Evolutionary conservation across 2,888 invertebrate species (phyloP).

Genomic region (Alcis repandata): DNA sequence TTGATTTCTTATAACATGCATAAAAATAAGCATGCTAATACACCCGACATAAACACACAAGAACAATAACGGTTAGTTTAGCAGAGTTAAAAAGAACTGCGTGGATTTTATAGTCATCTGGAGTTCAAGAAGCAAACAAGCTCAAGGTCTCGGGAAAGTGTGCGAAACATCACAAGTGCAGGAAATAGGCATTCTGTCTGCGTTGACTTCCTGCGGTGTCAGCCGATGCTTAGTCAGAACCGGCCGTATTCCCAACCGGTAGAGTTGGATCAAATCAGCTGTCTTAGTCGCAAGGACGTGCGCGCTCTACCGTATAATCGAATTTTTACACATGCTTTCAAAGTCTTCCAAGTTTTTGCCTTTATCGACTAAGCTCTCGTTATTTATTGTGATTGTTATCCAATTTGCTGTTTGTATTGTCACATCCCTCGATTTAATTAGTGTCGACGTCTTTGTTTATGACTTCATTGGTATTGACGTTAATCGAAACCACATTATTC

Average conservation of each 20-base stretch:
- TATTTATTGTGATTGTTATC: slow-evolving; percentile 1
- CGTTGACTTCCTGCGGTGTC: slow-evolving; percentile 61
- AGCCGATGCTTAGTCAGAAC: slow-evolving; percentile 55
- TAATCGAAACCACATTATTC: slow-evolving; percentile 17
- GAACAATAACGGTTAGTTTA: slow-evolving; percentile 22
- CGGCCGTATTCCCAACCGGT: slow-evolving; percentile 53
- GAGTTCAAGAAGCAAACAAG: slow-evolving; percentile 47
- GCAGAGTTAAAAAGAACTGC: slow-evolving; percentile 16
- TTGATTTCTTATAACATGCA: slow-evolving; percentile 30
- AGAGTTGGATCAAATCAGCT: slow-evolving; percentile 52
- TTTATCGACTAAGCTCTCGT: slow-evolving; percentile 14
- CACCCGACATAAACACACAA: background rate
- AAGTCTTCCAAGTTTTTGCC: slow-evolving; percentile 17
- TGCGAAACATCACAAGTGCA: slow-evolving; percentile 61
- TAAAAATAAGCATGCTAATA: slow-evolving; percentile 15
- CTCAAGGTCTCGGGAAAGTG: slow-evolving; percentile 57
- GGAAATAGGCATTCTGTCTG: slow-evolving; percentile 61
- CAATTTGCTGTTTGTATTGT: background rate
- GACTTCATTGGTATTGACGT: slow-evolving; percentile 4
- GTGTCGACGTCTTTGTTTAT: slow-evolving; percentile 8
- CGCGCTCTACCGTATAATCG: slow-evolving; percentile 56
- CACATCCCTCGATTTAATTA: slow-evolving; percentile 8
- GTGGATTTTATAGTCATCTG: slow-evolving; percentile 27
- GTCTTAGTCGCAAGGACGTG: slow-evolving; percentile 61
- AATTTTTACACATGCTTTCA: slow-evolving; percentile 56